Evolutionary conservation across 2,888 invertebrate species (phyloP).

Genomic region (Antheraea yamamai): DNA sequence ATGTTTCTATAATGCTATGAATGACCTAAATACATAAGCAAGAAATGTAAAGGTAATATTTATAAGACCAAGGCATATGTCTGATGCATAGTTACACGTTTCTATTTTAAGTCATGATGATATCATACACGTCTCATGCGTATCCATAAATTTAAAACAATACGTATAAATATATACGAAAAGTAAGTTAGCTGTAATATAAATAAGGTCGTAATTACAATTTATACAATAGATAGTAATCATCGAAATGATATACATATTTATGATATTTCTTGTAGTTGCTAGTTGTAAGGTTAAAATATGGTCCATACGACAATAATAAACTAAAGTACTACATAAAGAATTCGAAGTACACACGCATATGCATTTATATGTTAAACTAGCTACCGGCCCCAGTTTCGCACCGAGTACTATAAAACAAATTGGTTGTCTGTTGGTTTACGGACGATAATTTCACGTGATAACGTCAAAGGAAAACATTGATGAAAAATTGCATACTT

Average conservation of each 20-base stretch:
- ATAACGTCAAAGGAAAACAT: too few species aligned
- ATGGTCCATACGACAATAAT: neutral
- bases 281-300: neutral
- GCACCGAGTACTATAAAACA: too few species aligned
- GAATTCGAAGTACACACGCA: neutral
- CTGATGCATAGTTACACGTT: conserved; percentile 5
- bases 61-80: conserved; percentile 4
- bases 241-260: neutral
- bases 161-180: conserved; percentile 11
- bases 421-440: too few species aligned
- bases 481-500: too few species aligned
- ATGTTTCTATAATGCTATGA: neutral
- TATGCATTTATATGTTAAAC: too few species aligned
- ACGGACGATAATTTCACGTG: too few species aligned
- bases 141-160: conserved; percentile 4
- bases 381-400: too few species aligned
- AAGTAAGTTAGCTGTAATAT: neutral
- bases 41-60: conserved; percentile 12
- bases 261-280: neutral
- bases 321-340: neutral
- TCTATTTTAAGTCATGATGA: conserved; percentile 20
- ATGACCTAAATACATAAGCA: neutral
- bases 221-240: neutral
- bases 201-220: neutral
- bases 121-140: conserved; percentile 15